Conservation (phyloP, 2,113 vertebrate genomes). For the Sigmodon hispidus region DNA sequence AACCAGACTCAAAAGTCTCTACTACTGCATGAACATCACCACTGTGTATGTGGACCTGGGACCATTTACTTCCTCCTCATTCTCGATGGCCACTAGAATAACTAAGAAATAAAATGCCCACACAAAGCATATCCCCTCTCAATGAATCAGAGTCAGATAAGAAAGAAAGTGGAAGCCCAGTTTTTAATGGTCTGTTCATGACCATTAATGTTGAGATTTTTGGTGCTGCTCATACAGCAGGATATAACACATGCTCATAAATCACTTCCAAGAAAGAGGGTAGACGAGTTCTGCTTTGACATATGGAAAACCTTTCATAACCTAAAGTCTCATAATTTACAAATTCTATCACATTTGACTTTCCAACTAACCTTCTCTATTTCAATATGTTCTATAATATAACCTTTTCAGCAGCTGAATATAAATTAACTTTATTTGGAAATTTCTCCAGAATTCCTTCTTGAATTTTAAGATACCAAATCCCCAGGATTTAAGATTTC, state of each 20-base stretch:
- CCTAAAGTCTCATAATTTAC: slow-evolving; percentile 29
- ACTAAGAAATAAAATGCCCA: not conserved
- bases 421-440: slow-evolving; percentile 63
- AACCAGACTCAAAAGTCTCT: not conserved
- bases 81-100: not conserved
- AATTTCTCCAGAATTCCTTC: not conserved
- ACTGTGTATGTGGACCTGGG: not conserved
- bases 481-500: not conserved
- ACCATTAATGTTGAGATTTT: not conserved
- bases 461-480: slow-evolving; percentile 1
- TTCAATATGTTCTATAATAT: slow-evolving; percentile 30
- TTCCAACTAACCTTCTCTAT: slow-evolving; percentile 45
- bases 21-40: no score
- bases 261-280: not conserved
- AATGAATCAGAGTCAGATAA: not conserved
- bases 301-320: slow-evolving; percentile 22
- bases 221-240: not conserved
- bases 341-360: slow-evolving; percentile 48
- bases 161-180: not conserved
- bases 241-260: not conserved
- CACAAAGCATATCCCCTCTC: not conserved
- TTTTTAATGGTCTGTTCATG: not conserved
- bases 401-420: slow-evolving; percentile 34
- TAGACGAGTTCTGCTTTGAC: not conserved
- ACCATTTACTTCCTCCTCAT: not conserved